Conservation (phyloP, 2,797 vertebrate genomes). For the Hydrolagus colliei region DNA sequence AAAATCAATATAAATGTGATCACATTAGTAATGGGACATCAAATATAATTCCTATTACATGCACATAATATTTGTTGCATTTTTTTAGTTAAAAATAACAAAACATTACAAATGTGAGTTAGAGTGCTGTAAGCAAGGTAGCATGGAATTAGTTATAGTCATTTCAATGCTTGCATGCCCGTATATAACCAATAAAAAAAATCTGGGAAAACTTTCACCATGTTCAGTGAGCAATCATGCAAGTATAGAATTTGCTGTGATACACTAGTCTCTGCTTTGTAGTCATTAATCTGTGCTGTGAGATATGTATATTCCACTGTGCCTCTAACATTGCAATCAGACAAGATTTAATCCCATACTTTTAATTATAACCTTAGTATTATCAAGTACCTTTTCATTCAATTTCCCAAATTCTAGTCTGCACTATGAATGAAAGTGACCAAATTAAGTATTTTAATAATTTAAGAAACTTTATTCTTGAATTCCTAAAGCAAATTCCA, state of each 20-base stretch:
- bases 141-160: too few relatives aligned
- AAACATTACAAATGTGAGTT: background rate
- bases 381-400: background rate
- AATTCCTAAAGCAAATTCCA: background rate
- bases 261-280: too few relatives aligned
- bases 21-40: background rate
- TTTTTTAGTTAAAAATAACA: background rate
- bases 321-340: background rate
- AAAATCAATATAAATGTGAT: background rate
- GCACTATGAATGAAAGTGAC: background rate
- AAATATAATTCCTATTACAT: background rate
- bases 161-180: background rate
- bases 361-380: background rate
- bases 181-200: background rate
- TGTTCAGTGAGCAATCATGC: background rate
- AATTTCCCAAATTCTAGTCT: background rate
- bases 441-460: slow-evolving; percentile 8
- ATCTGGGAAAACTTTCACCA: background rate
- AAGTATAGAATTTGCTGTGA: background rate
- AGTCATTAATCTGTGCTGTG: background rate
- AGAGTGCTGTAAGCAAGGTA: too few relatives aligned
- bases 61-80: background rate
- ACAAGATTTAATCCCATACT: background rate
- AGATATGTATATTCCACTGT: background rate
- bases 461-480: background rate